A percentile compares a stretch with the other conserved stretches of the same genome.
Evolutionary conservation across 2,888 invertebrate genomes (phyloP).

Genomic region (Oscheius myriophilus): DNA sequence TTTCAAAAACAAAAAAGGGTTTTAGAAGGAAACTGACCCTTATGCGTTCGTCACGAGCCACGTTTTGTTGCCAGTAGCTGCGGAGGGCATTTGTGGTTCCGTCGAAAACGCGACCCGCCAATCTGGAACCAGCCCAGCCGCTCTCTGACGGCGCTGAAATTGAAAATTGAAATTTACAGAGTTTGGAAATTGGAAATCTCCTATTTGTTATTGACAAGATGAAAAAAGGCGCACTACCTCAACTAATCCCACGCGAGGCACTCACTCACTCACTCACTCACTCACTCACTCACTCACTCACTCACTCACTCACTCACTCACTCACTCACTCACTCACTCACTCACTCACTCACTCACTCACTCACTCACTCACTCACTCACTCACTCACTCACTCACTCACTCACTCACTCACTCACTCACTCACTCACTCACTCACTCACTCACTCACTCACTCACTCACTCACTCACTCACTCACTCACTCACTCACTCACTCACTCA

Average conservation of each 20-base stretch:
- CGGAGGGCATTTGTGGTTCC: slow-evolving; percentile 39
- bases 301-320: too few relatives aligned
- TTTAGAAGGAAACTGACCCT: slow-evolving; percentile 6
- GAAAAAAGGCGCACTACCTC: too few relatives aligned
- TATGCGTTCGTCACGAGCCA: slow-evolving; percentile 39
- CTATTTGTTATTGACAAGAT: too few relatives aligned
- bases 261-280: too few relatives aligned
- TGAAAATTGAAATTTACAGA: too few relatives aligned
- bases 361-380: not conserved
- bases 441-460: not conserved
- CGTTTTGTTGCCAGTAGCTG: slow-evolving; percentile 55
- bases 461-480: not conserved
- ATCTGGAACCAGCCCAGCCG: slow-evolving; percentile 31
- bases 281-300: too few relatives aligned
- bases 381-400: not conserved
- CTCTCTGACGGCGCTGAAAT: slow-evolving; percentile 19
- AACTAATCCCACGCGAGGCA: too few relatives aligned
- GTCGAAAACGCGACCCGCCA: slow-evolving; percentile 31
- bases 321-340: too few relatives aligned
- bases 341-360: too few relatives aligned
- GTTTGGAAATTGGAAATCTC: too few relatives aligned
- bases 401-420: not conserved
- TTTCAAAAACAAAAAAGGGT: slow-evolving; percentile 3
- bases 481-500: not conserved
- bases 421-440: not conserved